A percentile compares a stretch with the other conserved stretches of the same genome.
phyloP scores from a whole-genome alignment of 1,140 invertebrate species.

The Ditylenchus dipsaci region DNA sequence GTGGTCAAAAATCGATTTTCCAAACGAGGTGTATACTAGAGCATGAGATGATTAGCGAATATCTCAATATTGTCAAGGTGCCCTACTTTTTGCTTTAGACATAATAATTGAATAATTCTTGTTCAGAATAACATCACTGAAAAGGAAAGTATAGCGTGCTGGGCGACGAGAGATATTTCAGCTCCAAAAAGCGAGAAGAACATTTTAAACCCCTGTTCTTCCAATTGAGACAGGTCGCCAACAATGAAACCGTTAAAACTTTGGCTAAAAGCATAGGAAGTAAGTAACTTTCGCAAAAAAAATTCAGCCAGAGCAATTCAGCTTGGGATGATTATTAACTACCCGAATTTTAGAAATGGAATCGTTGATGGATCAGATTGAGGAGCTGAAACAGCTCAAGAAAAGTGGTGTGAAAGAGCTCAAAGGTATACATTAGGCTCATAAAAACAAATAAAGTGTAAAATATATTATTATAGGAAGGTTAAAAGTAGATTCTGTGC shows the following conservation, averaged over 20 bases:
- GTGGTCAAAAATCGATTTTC: slow-evolving; percentile 14
- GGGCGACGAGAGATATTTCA: slow-evolving; percentile 16
- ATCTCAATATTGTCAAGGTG: slow-evolving; percentile 27
- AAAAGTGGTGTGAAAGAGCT: slow-evolving; percentile 17
- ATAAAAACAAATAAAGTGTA: not conserved
- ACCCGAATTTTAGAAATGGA: slow-evolving; percentile 18
- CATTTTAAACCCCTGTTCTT: slow-evolving; percentile 13
- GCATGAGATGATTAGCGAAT: slow-evolving; percentile 20
- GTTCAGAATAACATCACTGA: slow-evolving; percentile 22
- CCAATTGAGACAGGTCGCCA: slow-evolving; percentile 20
- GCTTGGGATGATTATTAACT: too few species aligned
- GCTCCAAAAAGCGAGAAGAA: slow-evolving; percentile 20
- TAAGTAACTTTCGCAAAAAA: not conserved
- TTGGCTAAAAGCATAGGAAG: slow-evolving; percentile 22
- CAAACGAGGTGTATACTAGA: slow-evolving; percentile 18
- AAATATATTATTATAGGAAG: slow-evolving; percentile 5
- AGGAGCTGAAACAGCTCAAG: slow-evolving; percentile 21
- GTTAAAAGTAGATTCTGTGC: slow-evolving; percentile 17
- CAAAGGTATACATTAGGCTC: slow-evolving; percentile 13
- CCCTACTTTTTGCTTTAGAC: too few species aligned
- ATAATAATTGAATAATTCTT: too few species aligned
- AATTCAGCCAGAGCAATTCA: too few species aligned
- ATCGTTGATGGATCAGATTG: slow-evolving; percentile 26
- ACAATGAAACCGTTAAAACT: slow-evolving; percentile 21
- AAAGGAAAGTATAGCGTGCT: slow-evolving; percentile 21